Percentiles rank a stretch among this genome's conserved stretches.
These are phyloP conservation scores for Anastrepha ludens DNA, from an alignment of 1,140 invertebrate species.

Conservation along the genomic window DNA sequence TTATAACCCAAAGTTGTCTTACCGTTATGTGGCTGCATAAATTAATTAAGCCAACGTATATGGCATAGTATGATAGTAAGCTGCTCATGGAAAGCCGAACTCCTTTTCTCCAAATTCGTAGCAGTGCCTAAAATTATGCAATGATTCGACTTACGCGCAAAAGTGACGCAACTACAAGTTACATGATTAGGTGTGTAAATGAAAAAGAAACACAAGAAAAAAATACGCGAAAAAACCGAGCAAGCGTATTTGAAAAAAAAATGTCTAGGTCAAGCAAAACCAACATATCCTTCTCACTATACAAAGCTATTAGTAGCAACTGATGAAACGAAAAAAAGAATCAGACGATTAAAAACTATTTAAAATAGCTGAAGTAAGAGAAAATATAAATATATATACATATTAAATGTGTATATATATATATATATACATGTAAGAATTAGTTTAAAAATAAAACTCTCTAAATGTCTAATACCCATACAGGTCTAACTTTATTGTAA, in stretches of 20 bases:
- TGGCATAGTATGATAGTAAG: too few species aligned
- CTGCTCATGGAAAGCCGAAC: too few species aligned
- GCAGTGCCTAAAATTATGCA: background rate
- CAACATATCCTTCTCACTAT: conserved; percentile 19
- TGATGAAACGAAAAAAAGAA: background rate
- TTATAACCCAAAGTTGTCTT: too few species aligned
- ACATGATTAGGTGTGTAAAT: too few species aligned
- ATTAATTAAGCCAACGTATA: too few species aligned
- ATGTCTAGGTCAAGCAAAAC: background rate
- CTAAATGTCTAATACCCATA: conserved; percentile 36
- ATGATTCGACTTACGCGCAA: background rate
- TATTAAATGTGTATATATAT: background rate
- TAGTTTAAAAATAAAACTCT: conserved; percentile 24
- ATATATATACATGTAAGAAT: conserved; percentile 27
- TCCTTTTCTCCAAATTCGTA: too few species aligned
- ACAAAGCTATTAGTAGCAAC: conserved; percentile 19
- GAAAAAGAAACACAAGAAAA: background rate
- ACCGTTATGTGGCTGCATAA: too few species aligned
- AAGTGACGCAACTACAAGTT: too few species aligned
- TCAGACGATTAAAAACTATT: background rate
- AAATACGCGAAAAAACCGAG: background rate
- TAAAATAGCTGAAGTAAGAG: background rate
- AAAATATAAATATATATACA: conserved; percentile 30
- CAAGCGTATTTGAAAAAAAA: background rate
- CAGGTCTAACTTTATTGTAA: conserved; percentile 49